These are phyloP conservation scores for Scaptomyza parva DNA, from an alignment of 2,888 invertebrate genomes.

Conservation along the genomic window DNA sequence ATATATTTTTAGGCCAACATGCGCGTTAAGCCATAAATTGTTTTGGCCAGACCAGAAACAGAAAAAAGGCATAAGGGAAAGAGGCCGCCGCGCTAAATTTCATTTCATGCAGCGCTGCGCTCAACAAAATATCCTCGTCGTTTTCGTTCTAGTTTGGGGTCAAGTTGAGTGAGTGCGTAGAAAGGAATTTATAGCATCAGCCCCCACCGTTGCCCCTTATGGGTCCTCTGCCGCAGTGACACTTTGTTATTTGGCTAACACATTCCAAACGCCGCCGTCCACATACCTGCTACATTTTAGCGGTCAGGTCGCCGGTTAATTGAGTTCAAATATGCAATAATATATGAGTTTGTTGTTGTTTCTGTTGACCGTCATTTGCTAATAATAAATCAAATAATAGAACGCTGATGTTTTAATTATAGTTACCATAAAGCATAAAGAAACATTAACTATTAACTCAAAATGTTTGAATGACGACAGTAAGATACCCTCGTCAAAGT, in stretches of 20 bases:
- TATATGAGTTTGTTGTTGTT: conserved; percentile 51
- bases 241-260: conserved; percentile 11
- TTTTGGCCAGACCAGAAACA: conserved; percentile 43
- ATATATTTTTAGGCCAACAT: conserved; percentile 67
- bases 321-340: conserved; percentile 75
- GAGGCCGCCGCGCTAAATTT: conserved; percentile 70
- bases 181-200: conserved; percentile 57
- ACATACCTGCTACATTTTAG: conserved; percentile 37
- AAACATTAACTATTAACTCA: background rate
- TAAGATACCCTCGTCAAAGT: conserved; percentile 1
- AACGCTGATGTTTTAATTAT: conserved; percentile 70
- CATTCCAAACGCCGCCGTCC: background rate
- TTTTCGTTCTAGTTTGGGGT: conserved; percentile 45
- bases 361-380: conserved; percentile 31
- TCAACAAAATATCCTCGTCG: conserved; percentile 44
- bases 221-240: background rate
- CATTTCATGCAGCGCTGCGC: conserved; percentile 72
- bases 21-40: conserved; percentile 77
- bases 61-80: conserved; percentile 38
- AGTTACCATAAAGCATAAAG: conserved; percentile 39
- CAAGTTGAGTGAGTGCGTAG: conserved; percentile 70
- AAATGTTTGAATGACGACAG: background rate
- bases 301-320: conserved; percentile 61
- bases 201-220: background rate
- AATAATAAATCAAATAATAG: conserved; percentile 71